Evolutionary conservation across 2,888 invertebrate genomes (phyloP).

Genomic region (Drosophila buzzatii): DNA sequence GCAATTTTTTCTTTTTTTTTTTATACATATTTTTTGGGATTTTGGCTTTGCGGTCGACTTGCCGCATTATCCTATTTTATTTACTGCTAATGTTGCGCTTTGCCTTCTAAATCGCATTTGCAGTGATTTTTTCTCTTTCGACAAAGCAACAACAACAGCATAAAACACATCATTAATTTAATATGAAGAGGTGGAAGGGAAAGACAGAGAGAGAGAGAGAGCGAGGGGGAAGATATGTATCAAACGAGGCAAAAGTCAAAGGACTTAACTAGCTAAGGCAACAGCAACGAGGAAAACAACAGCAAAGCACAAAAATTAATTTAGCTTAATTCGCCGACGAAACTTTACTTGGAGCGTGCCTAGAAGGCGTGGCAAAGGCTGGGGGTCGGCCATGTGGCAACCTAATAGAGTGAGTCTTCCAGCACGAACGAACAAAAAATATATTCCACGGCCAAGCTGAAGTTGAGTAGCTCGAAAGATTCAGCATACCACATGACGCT

Average conservation of each 20-base stretch:
- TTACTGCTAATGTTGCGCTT: slow-evolving; percentile 81
- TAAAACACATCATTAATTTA: slow-evolving; percentile 82
- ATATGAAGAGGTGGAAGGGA: slow-evolving; percentile 49
- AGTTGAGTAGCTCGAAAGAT: slow-evolving; percentile 33
- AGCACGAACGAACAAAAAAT: slow-evolving; percentile 19
- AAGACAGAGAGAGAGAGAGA: not conserved
- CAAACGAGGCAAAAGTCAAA: slow-evolving; percentile 54
- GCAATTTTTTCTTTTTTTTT: slow-evolving; percentile 10
- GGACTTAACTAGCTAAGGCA: slow-evolving; percentile 65
- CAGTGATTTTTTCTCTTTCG: slow-evolving; percentile 67
- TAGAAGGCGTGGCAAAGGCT: slow-evolving; percentile 10
- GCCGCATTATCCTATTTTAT: slow-evolving; percentile 79
- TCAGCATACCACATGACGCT: slow-evolving; percentile 46
- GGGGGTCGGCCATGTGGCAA: slow-evolving; percentile 41
- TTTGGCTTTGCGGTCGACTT: slow-evolving; percentile 68
- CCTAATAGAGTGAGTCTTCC: slow-evolving; percentile 52
- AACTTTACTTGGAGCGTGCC: slow-evolving; percentile 47
- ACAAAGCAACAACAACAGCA: slow-evolving; percentile 43
- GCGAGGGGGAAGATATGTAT: slow-evolving; percentile 24
- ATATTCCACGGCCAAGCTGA: slow-evolving; percentile 12
- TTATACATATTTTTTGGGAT: slow-evolving; percentile 12
- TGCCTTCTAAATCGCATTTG: slow-evolving; percentile 76
- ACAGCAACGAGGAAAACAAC: slow-evolving; percentile 34
- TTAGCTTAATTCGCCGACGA: slow-evolving; percentile 81
- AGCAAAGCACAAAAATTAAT: slow-evolving; percentile 79